Evolutionary conservation across 2,797 vertebrate genomes (phyloP).

Genomic region (Rhodeus uyekii): DNA sequence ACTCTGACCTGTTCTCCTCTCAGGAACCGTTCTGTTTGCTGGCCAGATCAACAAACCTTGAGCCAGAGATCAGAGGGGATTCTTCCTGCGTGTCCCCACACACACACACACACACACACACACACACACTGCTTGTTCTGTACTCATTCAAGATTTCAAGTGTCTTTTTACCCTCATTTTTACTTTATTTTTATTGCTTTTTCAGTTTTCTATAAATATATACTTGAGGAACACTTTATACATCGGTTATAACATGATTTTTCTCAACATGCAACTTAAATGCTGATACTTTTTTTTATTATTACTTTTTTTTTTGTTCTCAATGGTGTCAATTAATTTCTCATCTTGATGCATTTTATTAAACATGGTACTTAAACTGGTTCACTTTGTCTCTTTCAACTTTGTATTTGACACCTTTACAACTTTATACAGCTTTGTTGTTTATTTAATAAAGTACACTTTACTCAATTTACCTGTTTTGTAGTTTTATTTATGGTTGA

Average conservation of each 20-base stretch:
- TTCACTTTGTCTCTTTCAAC: background rate
- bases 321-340: background rate
- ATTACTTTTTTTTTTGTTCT: background rate
- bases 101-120: background rate
- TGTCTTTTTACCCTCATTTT: background rate
- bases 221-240: conserved; percentile 53
- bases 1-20: background rate
- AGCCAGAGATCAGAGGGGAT: conserved; percentile 42
- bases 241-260: conserved; percentile 63
- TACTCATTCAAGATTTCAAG: background rate
- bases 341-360: background rate
- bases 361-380: background rate
- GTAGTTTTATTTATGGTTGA: background rate
- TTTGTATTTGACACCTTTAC: too few species aligned
- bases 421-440: background rate
- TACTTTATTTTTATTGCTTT: background rate
- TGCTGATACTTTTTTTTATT: conserved; percentile 60
- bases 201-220: background rate
- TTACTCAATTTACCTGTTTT: background rate
- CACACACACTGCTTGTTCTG: conserved; percentile 21
- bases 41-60: conserved; percentile 94
- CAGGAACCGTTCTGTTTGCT: conserved; percentile 93
- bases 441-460: conserved; percentile 30
- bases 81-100: conserved; percentile 3
- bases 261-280: conserved; percentile 65